Evolutionary conservation across 1,140 invertebrate species (phyloP), one percentile per base, ranked within the genome.

Genomic region (Nasonia giraulti): DNA sequence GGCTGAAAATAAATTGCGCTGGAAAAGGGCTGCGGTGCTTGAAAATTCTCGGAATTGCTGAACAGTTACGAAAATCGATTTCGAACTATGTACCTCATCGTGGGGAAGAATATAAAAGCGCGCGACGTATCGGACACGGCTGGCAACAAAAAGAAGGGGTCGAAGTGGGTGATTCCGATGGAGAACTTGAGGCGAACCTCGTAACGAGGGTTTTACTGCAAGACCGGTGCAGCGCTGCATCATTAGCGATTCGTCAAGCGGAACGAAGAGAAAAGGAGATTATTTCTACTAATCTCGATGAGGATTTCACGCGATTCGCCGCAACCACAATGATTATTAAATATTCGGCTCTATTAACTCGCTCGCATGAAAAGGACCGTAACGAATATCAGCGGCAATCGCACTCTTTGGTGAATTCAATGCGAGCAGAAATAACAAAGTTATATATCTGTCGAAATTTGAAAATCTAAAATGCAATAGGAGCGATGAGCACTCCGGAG

Each of bases 161-260:
- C 27, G 27, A 27, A 27, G 27, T 27, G 27, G 27, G 27, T 27
- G 27, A 27, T 27, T 27, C 27, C 27, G 27, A 27, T 27, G 27
- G 27, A 27, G 27, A 27, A 27, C 27, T 27, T 1, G 27, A 78
- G 40, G 69, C 31, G 62, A 50, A 75, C 40, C 23, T 55, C 14
- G 50, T 84, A 79, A 84, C 74, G 76, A 84, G 68, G 73, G 47
- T 84, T 80, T 84, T 84, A 84, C 77, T 79, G 37, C 33, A 55
- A 44, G 55, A 17, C 17, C 10, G n/a, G 62, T 14, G 17, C 17
- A 17, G 14, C 5, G 17, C 10, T 2, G 40, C 44, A 79, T 73
- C 10, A 71, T 73, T 27, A 40, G 4, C 76, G 76, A 78, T 83
- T 73, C 73, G 47, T 37, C 27, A 69, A 44, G 23, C n/a, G 2